These are phyloP conservation scores for Oopsacas minuta DNA, from an alignment of 37 sponge, comb jelly and placozoan species.

Conservation along the genomic window DNA sequence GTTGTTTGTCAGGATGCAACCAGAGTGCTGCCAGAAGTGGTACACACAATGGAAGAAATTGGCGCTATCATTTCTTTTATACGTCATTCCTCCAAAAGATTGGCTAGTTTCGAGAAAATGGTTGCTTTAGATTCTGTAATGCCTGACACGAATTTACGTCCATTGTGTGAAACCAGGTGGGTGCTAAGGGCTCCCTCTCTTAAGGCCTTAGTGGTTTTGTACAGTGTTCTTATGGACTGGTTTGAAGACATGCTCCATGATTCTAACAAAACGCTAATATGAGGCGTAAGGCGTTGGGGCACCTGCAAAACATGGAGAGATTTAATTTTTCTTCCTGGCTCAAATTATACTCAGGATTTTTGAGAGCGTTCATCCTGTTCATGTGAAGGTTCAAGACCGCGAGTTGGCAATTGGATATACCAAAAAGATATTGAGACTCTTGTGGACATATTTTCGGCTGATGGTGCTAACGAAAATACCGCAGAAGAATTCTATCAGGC, in stretches of 20 bases:
- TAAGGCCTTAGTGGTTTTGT: not conserved
- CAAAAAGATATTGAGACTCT: not conserved
- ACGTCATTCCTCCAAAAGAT: not conserved
- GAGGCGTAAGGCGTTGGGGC: not conserved
- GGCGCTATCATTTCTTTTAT: not conserved
- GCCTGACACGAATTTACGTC: not conserved
- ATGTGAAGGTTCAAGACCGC: not conserved
- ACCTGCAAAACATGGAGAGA: not conserved
- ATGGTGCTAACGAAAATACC: not conserved
- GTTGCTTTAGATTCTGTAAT: not conserved
- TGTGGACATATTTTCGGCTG: not conserved
- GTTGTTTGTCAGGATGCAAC: not conserved
- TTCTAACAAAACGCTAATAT: not conserved
- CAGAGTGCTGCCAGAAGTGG: not conserved
- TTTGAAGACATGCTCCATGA: not conserved
- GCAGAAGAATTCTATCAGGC: not conserved
- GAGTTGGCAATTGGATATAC: not conserved
- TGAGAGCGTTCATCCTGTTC: not conserved
- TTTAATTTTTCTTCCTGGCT: not conserved
- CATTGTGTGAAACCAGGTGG: not conserved
- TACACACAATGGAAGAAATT: not conserved
- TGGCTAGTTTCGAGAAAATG: not conserved
- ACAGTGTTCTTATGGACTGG: not conserved
- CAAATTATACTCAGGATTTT: not conserved
- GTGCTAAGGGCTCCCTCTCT: not conserved